Conservation (phyloP, 2,113 vertebrate species). For the Motacilla tschutschensis region DNA sequence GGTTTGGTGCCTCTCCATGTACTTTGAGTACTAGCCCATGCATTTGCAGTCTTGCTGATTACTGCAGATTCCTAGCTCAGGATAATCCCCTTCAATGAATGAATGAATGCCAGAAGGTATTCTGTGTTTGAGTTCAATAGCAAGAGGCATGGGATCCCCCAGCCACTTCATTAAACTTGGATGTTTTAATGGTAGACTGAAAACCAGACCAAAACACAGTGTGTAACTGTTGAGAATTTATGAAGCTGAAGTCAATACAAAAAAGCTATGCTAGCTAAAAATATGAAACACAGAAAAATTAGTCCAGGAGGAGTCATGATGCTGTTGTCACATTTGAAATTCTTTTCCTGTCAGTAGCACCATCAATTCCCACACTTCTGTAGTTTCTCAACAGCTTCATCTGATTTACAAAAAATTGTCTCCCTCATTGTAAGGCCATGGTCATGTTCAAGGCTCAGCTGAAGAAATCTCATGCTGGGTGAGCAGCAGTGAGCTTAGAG, state of each 20-base stretch:
- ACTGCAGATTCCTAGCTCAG: neutral
- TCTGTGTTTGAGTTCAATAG: neutral
- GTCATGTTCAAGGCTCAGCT: neutral
- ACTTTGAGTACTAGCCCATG: neutral
- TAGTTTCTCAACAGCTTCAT: neutral
- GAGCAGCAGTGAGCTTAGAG: neutral
- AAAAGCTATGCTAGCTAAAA: neutral
- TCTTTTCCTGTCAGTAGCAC: conserved; percentile 7
- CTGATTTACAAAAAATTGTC: neutral
- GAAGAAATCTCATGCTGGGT: conserved; percentile 3
- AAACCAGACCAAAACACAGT: neutral
- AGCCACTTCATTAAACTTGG: neutral
- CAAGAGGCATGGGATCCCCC: neutral
- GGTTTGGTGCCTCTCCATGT: neutral
- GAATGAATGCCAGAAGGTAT: neutral
- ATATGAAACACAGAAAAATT: neutral
- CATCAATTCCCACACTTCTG: neutral
- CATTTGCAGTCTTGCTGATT: neutral
- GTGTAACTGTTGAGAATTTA: neutral
- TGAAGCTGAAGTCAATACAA: neutral
- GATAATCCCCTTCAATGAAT: neutral
- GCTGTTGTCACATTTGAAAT: neutral
- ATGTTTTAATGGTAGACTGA: neutral
- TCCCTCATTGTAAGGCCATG: neutral
- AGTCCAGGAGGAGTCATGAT: neutral